Conservation (phyloP, 2,888 invertebrate species). For the Galeruca laticollis region DNA sequence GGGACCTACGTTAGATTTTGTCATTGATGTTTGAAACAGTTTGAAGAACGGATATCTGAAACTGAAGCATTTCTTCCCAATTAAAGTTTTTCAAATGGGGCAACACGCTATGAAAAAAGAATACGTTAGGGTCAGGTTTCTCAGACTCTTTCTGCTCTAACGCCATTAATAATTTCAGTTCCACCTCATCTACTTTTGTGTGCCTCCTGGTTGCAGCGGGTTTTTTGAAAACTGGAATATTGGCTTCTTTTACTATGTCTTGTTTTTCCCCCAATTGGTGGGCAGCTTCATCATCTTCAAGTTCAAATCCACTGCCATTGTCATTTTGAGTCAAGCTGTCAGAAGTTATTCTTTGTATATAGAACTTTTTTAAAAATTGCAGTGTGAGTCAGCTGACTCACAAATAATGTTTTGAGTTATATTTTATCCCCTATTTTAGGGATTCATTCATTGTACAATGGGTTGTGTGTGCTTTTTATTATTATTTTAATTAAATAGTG, state of each 20-base stretch:
- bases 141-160: slow-evolving; percentile 18
- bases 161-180: slow-evolving; percentile 27
- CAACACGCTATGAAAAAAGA: slow-evolving; percentile 11
- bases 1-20: no score
- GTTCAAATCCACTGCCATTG: slow-evolving; percentile 13
- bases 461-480: no score
- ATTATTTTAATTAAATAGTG: no score
- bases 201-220: slow-evolving; percentile 25
- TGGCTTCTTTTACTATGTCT: slow-evolving; percentile 17
- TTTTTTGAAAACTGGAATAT: slow-evolving; percentile 12
- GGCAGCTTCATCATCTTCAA: no score
- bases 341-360: slow-evolving; percentile 17
- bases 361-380: slow-evolving; percentile 33
- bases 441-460: no score
- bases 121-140: slow-evolving; percentile 10
- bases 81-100: slow-evolving; percentile 31
- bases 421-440: no score
- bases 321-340: slow-evolving; percentile 19
- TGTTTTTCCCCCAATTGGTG: slow-evolving; percentile 21
- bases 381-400: no score
- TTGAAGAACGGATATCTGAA: slow-evolving; percentile 25
- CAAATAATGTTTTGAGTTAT: no score
- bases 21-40: slow-evolving; percentile 29
- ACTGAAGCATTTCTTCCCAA: slow-evolving; percentile 6
- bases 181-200: slow-evolving; percentile 29